These are phyloP conservation scores for Thalassarche chlororhynchos DNA, from an alignment of 2,113 vertebrate genomes.

Conservation along the genomic window DNA sequence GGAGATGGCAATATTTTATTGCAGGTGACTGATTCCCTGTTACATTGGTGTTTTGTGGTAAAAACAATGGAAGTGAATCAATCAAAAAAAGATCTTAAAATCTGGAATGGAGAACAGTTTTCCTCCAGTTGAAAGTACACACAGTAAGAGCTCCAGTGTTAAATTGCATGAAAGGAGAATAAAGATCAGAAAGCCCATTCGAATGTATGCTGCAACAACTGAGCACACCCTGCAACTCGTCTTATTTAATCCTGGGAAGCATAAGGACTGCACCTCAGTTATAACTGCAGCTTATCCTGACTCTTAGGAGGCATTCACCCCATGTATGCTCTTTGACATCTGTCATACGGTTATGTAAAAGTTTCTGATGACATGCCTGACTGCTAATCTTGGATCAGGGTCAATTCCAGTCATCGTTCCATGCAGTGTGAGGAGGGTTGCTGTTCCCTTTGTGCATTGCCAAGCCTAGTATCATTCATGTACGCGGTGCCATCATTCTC, in stretches of 20 bases:
- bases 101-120: background rate
- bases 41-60: background rate
- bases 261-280: background rate
- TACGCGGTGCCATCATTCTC: rapidly evolving
- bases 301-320: background rate
- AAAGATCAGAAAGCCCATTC: background rate
- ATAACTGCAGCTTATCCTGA: background rate
- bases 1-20: constrained; percentile 52
- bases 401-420: background rate
- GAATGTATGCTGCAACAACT: background rate
- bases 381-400: constrained; percentile 6
- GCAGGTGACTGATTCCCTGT: constrained; percentile 5
- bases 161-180: background rate
- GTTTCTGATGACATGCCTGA: background rate
- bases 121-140: background rate
- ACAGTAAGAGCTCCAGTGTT: background rate
- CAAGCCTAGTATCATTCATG: background rate
- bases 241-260: background rate
- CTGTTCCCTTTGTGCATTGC: background rate
- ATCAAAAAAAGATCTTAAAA: background rate
- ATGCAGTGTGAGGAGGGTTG: background rate
- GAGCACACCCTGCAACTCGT: background rate
- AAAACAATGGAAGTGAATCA: background rate
- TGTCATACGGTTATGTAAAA: constrained; percentile 9
- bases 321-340: background rate